phyloP scores from a whole-genome alignment of 2,888 invertebrate species.

The Anarsia innoxiella region DNA sequence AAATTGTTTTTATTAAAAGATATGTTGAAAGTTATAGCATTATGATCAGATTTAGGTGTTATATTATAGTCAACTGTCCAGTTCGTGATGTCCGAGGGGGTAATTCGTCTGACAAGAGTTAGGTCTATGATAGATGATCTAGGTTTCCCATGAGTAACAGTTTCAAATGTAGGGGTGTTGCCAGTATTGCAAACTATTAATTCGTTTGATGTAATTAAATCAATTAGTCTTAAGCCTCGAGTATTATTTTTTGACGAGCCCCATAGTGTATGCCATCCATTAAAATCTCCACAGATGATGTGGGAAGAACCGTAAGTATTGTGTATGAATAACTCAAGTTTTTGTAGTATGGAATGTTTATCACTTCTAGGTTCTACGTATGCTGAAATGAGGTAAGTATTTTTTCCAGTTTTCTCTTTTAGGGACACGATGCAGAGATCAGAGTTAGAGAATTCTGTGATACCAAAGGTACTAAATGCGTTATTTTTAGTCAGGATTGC shows the following conservation, averaged over 20 bases:
- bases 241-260: too few species aligned
- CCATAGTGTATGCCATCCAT: constrained; percentile 23
- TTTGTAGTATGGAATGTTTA: constrained; percentile 3
- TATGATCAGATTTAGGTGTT: constrained; percentile 1
- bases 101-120: too few species aligned
- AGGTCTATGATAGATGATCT: constrained; percentile 15
- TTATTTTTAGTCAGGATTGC: constrained; percentile 5
- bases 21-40: neutral
- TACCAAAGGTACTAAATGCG: constrained; percentile 3
- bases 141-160: constrained; percentile 6
- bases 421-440: constrained; percentile 12
- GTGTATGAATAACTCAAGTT: constrained; percentile 11
- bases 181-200: constrained; percentile 14
- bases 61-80: neutral
- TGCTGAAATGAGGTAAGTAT: constrained; percentile 5
- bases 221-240: constrained; percentile 6
- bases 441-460: constrained; percentile 9
- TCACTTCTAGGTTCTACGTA: constrained; percentile 18
- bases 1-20: neutral
- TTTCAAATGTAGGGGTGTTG: constrained; percentile 13
- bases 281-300: constrained; percentile 22
- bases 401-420: neutral
- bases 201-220: constrained; percentile 8
- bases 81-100: neutral
- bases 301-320: neutral